These are phyloP conservation scores for Macrochelys suwanniensis DNA, from an alignment of 2,797 vertebrate genomes.

Conservation along the genomic window DNA sequence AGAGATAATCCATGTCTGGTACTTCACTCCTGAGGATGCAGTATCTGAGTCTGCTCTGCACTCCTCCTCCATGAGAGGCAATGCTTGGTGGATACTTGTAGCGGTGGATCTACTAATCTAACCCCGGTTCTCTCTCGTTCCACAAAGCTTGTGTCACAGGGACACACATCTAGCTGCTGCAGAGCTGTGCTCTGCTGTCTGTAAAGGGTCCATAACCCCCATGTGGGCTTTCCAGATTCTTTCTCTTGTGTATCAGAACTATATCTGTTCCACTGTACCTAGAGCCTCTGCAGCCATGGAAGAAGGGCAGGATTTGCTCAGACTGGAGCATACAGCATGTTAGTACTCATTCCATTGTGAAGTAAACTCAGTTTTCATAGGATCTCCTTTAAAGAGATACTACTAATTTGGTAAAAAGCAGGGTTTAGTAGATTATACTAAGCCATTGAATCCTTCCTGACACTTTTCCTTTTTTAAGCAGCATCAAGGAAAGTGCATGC, in stretches of 20 bases:
- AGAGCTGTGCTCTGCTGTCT: neutral
- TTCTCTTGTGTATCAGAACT: neutral
- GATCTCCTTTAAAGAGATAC: neutral
- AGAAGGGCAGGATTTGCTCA: neutral
- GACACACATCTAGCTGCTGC: neutral
- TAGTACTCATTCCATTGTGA: neutral
- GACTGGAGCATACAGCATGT: neutral
- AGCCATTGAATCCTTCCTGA: neutral
- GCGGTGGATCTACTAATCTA: neutral
- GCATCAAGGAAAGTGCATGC: neutral
- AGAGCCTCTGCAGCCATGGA: neutral
- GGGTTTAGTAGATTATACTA: neutral
- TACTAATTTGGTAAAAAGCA: neutral
- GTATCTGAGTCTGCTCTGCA: neutral
- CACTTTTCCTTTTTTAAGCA: neutral
- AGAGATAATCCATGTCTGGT: neutral
- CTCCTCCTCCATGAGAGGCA: neutral
- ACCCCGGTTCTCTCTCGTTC: neutral
- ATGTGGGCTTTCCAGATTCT: neutral
- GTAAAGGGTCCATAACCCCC: neutral
- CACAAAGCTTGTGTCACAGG: neutral
- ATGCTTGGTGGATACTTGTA: neutral
- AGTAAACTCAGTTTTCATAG: neutral
- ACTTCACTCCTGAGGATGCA: neutral
- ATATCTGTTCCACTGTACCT: neutral